A percentile compares a stretch with the other conserved stretches of the same genome.
These are phyloP conservation scores for Diarsia brunnea DNA, from an alignment of 2,888 invertebrate genomes.

Conservation along the genomic window DNA sequence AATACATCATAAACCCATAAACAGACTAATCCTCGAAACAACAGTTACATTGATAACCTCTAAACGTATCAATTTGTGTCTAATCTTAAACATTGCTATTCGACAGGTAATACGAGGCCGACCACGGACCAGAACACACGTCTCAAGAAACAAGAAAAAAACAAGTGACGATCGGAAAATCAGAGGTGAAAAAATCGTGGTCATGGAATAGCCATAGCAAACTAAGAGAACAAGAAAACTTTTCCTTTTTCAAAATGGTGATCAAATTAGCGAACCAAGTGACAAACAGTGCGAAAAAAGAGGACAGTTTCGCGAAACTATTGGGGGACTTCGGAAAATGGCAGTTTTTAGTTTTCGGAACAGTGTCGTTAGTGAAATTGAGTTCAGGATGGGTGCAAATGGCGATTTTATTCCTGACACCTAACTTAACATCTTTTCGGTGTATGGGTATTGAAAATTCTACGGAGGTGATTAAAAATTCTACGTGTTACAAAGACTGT, in stretches of 20 bases:
- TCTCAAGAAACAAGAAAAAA: background rate
- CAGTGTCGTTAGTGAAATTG: slow-evolving; percentile 93
- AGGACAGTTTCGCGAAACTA: slow-evolving; percentile 81
- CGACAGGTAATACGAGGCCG: slow-evolving; percentile 33
- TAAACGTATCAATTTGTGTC: slow-evolving; percentile 9
- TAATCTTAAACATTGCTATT: slow-evolving; percentile 29
- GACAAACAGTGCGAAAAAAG: slow-evolving; percentile 67
- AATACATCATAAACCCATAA: slow-evolving; percentile 5
- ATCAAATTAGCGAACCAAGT: slow-evolving; percentile 69
- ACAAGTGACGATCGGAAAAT: background rate
- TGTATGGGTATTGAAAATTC: slow-evolving; percentile 83
- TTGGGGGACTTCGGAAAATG: slow-evolving; percentile 92
- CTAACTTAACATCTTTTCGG: slow-evolving; percentile 88
- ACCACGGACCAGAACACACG: slow-evolving; percentile 26
- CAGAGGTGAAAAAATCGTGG: background rate
- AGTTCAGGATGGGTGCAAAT: slow-evolving; percentile 95
- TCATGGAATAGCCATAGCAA: background rate
- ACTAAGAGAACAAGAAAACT: background rate
- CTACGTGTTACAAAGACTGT: slow-evolving; percentile 90
- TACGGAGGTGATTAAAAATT: slow-evolving; percentile 72
- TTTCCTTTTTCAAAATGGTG: slow-evolving; percentile 75
- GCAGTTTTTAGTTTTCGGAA: slow-evolving; percentile 92
- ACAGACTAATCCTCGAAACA: slow-evolving; percentile 2
- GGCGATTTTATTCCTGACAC: slow-evolving; percentile 93
- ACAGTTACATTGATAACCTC: slow-evolving; percentile 19